phyloP scores from a whole-genome alignment of 1,140 invertebrate species.

The Drosophila jambulina region DNA sequence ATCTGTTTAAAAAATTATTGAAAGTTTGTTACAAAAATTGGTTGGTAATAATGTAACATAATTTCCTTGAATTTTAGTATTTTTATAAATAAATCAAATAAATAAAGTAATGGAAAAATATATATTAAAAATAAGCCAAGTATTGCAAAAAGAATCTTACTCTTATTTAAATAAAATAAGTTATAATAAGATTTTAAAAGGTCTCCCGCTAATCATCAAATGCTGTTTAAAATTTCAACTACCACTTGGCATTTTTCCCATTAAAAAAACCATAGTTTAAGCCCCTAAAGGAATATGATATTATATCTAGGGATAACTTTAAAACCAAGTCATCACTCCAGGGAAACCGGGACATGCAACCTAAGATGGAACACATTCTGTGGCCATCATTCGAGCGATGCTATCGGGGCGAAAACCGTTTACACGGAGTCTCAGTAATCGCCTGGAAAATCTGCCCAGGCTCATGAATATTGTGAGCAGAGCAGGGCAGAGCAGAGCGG shows the following conservation, averaged over 20 bases:
- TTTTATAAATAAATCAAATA: no score
- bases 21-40: no score
- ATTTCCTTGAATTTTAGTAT: no score
- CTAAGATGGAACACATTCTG: conserved; percentile 14
- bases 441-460: conserved; percentile 39
- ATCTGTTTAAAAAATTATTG: background rate
- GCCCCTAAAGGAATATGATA: background rate
- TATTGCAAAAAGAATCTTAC: no score
- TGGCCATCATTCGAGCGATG: conserved; percentile 23
- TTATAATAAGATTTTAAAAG: no score
- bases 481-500: conserved; percentile 24
- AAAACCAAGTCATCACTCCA: conserved; percentile 13
- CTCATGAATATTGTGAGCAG: conserved; percentile 40
- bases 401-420: conserved; percentile 43
- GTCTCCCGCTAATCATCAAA: no score
- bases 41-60: no score
- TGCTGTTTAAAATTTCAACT: background rate
- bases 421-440: conserved; percentile 44
- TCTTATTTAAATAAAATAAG: no score
- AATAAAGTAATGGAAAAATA: no score
- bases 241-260: background rate
- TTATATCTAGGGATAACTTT: background rate
- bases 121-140: no score
- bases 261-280: background rate
- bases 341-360: conserved; percentile 10